Base-by-base conservation (phyloP, 2,888 invertebrate species). In the Xylota segnis region DNA sequence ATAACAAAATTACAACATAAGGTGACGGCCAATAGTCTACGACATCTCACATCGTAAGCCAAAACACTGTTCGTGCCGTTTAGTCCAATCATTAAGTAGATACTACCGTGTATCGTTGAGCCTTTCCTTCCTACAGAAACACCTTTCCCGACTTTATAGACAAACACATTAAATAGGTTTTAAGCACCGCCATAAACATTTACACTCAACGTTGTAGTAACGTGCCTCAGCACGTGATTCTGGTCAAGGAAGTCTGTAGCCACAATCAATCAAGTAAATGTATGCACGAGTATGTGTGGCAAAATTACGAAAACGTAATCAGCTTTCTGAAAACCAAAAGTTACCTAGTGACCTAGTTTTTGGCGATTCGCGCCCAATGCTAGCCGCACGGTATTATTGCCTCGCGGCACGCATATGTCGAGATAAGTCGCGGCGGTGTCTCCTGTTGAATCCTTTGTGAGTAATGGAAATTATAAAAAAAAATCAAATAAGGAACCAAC, bases 381-480 rank as follows among this genome's bases (percentile, higher is more conserved):
- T 37, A 9, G 29, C 71, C 18, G 47, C 23, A 27, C 50, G 23
- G 10, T 7, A 12, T 27, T 50, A 72, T 72, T 50, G 72, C 61
- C 18, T 16, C 23, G 14, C 3, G 27, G 16, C 72, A 72, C 61
- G 72, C 72, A 72, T 29, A 59, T 14, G 59, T 50, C 18, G 34
- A 50, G 59, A 16, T 50, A 72, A 72, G 34, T 12, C 23, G 9
- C 9, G 50, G 37, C 52, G 68, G 43, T 37, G 40, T 16, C 37
- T 47, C 14, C 47, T 59, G 59, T 14, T 16, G 47, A 52, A 40
- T 74, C 74, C 74, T 74, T 63, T 54, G 29, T 54, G 52, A 63
- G 29, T 52, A 54, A 54, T 43, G 37, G 9, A 52, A 47, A 47
- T 18, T 10, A 47, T 40, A 40, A 40, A 40, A n/a, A n/a, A n/a